phyloP scores from a whole-genome alignment of 2,888 invertebrate species.

The Camptogramma bilineatum region DNA sequence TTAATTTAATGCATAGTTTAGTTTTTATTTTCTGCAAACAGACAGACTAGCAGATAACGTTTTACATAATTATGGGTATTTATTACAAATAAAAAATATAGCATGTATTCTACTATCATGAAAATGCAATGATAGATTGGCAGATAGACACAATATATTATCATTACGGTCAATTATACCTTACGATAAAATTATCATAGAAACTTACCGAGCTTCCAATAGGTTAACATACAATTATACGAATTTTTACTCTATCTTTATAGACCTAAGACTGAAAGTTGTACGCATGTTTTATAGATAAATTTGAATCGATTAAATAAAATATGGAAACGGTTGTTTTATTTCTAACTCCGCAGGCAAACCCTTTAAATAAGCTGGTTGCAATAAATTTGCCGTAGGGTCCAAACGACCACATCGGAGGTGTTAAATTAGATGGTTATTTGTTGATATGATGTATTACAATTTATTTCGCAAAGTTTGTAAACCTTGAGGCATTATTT shows the following conservation, averaged over 20 bases:
- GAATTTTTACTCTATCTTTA: background rate
- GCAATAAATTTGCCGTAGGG: slow-evolving; percentile 54
- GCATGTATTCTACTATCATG: background rate
- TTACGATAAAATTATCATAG: slow-evolving; percentile 42
- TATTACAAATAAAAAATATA: background rate
- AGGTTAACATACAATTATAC: slow-evolving; percentile 25
- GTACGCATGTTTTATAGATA: background rate
- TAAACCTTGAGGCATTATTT: background rate
- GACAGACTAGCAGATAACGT: background rate
- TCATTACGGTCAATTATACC: slow-evolving; percentile 62
- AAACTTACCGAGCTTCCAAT: slow-evolving; percentile 16
- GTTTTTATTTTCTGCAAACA: no score
- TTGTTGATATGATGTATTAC: slow-evolving; percentile 28
- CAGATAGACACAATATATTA: slow-evolving; percentile 13
- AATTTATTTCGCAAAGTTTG: background rate
- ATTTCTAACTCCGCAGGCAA: slow-evolving; percentile 59
- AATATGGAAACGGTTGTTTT: slow-evolving; percentile 35
- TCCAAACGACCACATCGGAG: slow-evolving; percentile 53
- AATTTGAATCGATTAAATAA: slow-evolving; percentile 16
- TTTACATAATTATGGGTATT: background rate
- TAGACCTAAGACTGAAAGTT: slow-evolving; percentile 5
- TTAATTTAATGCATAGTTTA: no score
- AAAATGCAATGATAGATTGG: background rate
- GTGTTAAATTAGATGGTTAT: slow-evolving; percentile 55
- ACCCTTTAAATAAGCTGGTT: slow-evolving; percentile 50